Base-by-base conservation (phyloP, 1,140 invertebrate genomes). In the Neomicropteryx cornuta region DNA sequence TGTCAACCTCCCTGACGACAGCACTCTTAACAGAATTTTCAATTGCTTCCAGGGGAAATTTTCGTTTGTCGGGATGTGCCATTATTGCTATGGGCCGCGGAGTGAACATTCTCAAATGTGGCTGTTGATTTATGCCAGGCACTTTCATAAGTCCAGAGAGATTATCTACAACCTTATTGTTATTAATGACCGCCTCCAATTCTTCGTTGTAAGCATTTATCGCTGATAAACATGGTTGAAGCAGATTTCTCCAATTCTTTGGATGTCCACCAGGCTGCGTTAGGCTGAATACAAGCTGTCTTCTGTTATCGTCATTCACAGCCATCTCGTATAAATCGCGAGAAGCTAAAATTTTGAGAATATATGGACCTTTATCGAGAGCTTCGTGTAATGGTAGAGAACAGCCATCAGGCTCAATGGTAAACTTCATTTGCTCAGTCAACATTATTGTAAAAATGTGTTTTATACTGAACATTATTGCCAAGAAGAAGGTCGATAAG, bases 221-320 rank as follows among this genome's bases (percentile, higher is more conserved):
- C 0, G 76, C 53, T 21, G 50, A 52, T 3, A 81, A 47, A 51
- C 73, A 75, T 45, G 70, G 71, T 44, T 75, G 66, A 8, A 79
- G 60, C 3, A 87, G 52, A 37, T 68, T 68, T 46, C 81, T 85
- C 84, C 84, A 88, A 45, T 81, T 84, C 42, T 80, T 77, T 2
- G 84, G 81, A 58, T 85, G 83, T 33, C 79, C 79, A 18, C 83
- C 79, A 32, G 83, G 83, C 50, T 79, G 73, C 35, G 83, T 86
- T 0, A 88, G 55, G 10, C 72, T 72, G 49, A 82, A 88, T 16
- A 87, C 62, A 35, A 72, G 51, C 24, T 55, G 41, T 41, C 83
- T 70, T 42, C 80, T 67, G 2, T 32, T 2, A 30, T 55, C 49
- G 31, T 76, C 73, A 37, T 68, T 76, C 46, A 72, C 66, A 5